Evolutionary conservation across 2,797 vertebrate genomes (phyloP).

Genomic region (Glossophaga mutica): DNA sequence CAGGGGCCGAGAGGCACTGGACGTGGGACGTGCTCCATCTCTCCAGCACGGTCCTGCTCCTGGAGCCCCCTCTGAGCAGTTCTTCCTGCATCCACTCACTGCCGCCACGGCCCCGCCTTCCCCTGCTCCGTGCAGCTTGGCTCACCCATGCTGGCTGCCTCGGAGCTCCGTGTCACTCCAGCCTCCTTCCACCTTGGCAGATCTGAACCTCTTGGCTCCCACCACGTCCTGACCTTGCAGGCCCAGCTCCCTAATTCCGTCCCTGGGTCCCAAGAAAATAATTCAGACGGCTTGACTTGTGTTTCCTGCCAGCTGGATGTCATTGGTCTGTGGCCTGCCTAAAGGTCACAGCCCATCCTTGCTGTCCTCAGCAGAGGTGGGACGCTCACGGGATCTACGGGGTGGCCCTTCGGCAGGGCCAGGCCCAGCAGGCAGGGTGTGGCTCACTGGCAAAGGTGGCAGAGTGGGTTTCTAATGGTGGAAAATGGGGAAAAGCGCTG

Average conservation of each 20-base stretch:
- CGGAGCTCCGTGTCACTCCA: fast-evolving
- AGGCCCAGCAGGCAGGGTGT: background rate
- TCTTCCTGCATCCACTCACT: fast-evolving
- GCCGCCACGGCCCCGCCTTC: background rate
- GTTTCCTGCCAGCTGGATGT: background rate
- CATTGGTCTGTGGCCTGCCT: background rate
- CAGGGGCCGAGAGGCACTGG: fast-evolving
- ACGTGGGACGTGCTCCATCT: fast-evolving
- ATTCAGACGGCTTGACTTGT: background rate
- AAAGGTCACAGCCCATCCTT: background rate
- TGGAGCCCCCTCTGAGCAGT: background rate
- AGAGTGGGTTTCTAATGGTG: background rate
- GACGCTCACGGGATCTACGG: background rate
- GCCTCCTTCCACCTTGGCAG: fast-evolving
- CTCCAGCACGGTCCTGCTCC: background rate
- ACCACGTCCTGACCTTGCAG: fast-evolving
- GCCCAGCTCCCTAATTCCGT: background rate
- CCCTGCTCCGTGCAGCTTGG: background rate
- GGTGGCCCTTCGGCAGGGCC: background rate
- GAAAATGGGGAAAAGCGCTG: background rate
- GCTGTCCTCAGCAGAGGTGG: background rate
- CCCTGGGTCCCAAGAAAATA: background rate
- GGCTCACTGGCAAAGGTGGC: background rate
- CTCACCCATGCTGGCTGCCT: too few species aligned
- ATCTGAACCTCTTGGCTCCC: background rate